A percentile compares a stretch with the other conserved stretches of the same genome.
Conservation (phyloP, 2,888 invertebrate species). For the Scaptomyza cyrtandrae region DNA sequence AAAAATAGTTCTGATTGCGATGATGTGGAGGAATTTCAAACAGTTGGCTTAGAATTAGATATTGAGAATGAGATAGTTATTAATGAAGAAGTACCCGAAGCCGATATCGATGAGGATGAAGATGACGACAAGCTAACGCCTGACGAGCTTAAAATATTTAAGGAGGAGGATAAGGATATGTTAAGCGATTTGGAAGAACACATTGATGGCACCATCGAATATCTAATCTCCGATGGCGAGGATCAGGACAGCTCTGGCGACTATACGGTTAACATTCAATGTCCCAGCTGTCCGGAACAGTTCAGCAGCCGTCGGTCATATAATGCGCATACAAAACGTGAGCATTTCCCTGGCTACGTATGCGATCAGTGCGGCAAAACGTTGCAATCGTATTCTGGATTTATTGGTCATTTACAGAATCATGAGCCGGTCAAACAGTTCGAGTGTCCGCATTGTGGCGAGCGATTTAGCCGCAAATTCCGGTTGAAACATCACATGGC, state of each 20-base stretch:
- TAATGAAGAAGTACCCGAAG: slow-evolving; percentile 53
- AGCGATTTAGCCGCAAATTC: slow-evolving; percentile 68
- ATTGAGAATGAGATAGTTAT: slow-evolving; percentile 71
- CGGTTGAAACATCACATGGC: slow-evolving; percentile 75
- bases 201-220: slow-evolving; percentile 66
- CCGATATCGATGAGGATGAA: slow-evolving; percentile 38
- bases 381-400: slow-evolving; percentile 70
- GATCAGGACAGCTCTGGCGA: slow-evolving; percentile 66
- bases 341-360: slow-evolving; percentile 73
- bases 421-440: slow-evolving; percentile 72
- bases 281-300: slow-evolving; percentile 65
- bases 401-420: slow-evolving; percentile 70
- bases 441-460: slow-evolving; percentile 73
- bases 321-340: slow-evolving; percentile 69
- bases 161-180: slow-evolving; percentile 52
- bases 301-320: slow-evolving; percentile 64
- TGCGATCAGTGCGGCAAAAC: slow-evolving; percentile 78
- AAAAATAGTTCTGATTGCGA: slow-evolving; percentile 43
- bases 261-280: slow-evolving; percentile 64
- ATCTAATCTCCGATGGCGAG: slow-evolving; percentile 63
- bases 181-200: slow-evolving; percentile 69
- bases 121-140: slow-evolving; percentile 23
- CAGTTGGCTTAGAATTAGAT: slow-evolving; percentile 63
- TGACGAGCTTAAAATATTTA: slow-evolving; percentile 39
- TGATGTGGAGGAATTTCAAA: slow-evolving; percentile 54